phyloP scores from a whole-genome alignment of 2,888 invertebrate genomes.

The Bibio marci region DNA sequence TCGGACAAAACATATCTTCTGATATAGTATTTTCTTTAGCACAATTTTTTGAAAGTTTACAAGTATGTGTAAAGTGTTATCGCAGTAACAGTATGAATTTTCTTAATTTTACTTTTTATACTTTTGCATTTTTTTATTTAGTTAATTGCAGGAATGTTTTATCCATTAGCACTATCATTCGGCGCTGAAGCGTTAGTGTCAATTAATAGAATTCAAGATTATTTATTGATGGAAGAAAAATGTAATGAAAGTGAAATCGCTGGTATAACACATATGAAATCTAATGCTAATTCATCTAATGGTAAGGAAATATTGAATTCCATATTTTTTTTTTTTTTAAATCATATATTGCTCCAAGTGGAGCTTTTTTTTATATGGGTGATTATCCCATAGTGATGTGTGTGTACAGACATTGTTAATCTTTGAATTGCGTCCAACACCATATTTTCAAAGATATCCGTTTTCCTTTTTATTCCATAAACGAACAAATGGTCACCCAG shows the following conservation, averaged over 20 bases:
- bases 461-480: too few relatives aligned
- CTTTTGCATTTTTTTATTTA: conserved; percentile 18
- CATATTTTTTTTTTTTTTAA: neutral
- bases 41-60: conserved; percentile 59
- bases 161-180: conserved; percentile 36
- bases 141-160: conserved; percentile 39
- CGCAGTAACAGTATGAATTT: too few relatives aligned
- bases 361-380: too few relatives aligned
- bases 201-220: conserved; percentile 37
- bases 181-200: conserved; percentile 39
- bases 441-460: too few relatives aligned
- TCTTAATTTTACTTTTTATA: conserved; percentile 15
- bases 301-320: too few relatives aligned
- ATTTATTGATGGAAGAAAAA: conserved; percentile 36
- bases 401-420: too few relatives aligned
- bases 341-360: too few relatives aligned
- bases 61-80: conserved; percentile 21
- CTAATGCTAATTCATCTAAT: too few relatives aligned
- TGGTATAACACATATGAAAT: conserved; percentile 8
- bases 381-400: too few relatives aligned
- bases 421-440: too few relatives aligned
- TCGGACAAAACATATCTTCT: conserved; percentile 42
- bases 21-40: conserved; percentile 60
- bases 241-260: conserved; percentile 25
- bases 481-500: too few relatives aligned